These are phyloP conservation scores for Chrysotoxum bicinctum DNA, from an alignment of 2,888 invertebrate genomes.

Conservation along the genomic window DNA sequence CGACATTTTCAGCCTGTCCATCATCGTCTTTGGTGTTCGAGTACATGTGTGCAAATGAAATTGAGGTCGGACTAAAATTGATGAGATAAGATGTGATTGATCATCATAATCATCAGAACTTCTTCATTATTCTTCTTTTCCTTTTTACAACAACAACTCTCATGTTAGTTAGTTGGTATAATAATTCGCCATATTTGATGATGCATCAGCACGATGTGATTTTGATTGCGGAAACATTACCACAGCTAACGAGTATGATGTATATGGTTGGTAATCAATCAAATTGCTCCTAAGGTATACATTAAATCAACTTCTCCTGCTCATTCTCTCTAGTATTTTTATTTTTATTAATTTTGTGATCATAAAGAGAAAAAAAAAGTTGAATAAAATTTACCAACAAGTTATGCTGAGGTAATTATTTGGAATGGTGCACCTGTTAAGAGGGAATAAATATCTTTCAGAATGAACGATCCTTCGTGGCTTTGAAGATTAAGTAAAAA, in stretches of 20 bases:
- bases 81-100: constrained; percentile 68
- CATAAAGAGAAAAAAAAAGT: not conserved
- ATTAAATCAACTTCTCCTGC: too few relatives aligned
- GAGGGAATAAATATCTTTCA: not conserved
- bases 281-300: constrained; percentile 23
- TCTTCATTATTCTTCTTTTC: constrained; percentile 9
- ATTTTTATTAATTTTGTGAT: not conserved
- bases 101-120: constrained; percentile 66
- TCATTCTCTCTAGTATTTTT: not conserved
- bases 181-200: constrained; percentile 42
- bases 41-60: constrained; percentile 44
- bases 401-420: not conserved
- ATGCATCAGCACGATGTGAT: constrained; percentile 51
- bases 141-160: constrained; percentile 17
- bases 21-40: constrained; percentile 11
- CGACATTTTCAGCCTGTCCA: not conserved
- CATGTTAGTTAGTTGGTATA: constrained; percentile 55
- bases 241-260: constrained; percentile 55
- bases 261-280: constrained; percentile 61
- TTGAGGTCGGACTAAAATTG: constrained; percentile 70
- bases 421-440: constrained; percentile 9
- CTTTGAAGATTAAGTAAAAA: not conserved
- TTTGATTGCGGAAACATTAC: constrained; percentile 70
- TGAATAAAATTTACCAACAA: constrained; percentile 19
- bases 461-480: not conserved